Conservation (phyloP, 2,888 invertebrate species). For the Callyntrura sp. region DNA sequence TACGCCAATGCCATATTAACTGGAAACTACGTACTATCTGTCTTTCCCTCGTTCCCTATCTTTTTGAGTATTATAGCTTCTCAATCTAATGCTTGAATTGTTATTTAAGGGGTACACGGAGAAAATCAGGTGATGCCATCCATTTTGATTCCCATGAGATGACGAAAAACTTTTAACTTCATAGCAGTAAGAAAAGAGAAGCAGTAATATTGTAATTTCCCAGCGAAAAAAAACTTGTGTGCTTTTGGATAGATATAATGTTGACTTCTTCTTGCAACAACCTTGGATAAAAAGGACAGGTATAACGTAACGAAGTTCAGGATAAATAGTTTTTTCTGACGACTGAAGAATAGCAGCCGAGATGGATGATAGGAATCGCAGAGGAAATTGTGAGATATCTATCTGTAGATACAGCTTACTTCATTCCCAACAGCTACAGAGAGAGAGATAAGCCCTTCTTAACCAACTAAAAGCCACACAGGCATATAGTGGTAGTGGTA, state of each 20-base stretch:
- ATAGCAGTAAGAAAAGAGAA: neutral
- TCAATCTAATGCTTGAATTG: constrained; percentile 58
- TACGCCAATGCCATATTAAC: neutral
- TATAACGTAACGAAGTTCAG: constrained; percentile 19
- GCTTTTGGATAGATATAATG: neutral
- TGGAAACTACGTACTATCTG: too few species aligned
- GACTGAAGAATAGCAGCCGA: constrained; percentile 25
- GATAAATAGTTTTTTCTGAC: constrained; percentile 44
- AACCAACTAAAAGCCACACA: neutral
- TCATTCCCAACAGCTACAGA: constrained; percentile 58
- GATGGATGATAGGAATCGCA: constrained; percentile 58
- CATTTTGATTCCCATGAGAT: constrained; percentile 62
- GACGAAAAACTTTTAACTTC: constrained; percentile 51
- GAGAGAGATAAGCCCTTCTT: constrained; percentile 9
- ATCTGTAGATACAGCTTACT: constrained; percentile 58
- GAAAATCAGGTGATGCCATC: constrained; percentile 51
- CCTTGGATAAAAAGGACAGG: constrained; percentile 31
- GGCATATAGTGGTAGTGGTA: neutral
- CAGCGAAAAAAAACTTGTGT: constrained; percentile 23
- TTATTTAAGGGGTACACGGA: constrained; percentile 12
- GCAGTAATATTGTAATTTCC: constrained; percentile 51
- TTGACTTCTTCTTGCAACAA: constrained; percentile 22
- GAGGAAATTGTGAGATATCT: constrained; percentile 73
- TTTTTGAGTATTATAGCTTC: constrained; percentile 24
- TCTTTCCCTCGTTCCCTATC: too few species aligned